Base-by-base conservation (phyloP, 2,888 invertebrate species). In the Dione vanillae region DNA sequence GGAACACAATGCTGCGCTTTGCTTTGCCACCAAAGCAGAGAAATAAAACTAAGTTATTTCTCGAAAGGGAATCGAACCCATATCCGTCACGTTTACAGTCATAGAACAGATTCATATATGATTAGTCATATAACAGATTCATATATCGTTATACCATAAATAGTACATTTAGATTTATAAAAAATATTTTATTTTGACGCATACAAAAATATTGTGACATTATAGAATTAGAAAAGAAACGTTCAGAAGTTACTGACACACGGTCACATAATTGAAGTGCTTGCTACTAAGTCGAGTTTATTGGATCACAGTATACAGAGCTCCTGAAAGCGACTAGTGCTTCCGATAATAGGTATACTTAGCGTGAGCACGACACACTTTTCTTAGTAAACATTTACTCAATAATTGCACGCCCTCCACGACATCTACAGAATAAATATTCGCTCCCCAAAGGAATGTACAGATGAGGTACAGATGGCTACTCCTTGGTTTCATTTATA, bases 351-450 rank as follows among this genome's bases (percentile, higher is more conserved):
- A 82, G 84, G 82, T 83, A 83, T 83, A 84, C 85, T 91, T 89
- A 87, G 81, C 85, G 85, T 83, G 83, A 84, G 81, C 65, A 65
- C 59, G 82, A 86, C 83, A 86, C 85, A 88, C 90, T 91, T 83
- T 84, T 80, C 82, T 85, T 76, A 77, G 89, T 86, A 91, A 91
- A 91, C 88, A 90, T 91, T 92, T 91, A 85, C 86, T 90, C 91
- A 90, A 91, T 91, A 90, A 92, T 91, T 91, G 90, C 86, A 85
- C 88, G 86, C 89, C 86, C 83, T 87, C 85, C 84, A 88, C 86
- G 85, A 90, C 89, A 87, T 84, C 84, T 76, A 81, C 84, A 82
- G 89, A 90, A 90, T 90, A 90, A 89, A 89, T 90, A 89, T 87
- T 85, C 84, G 78, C 79, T 82, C 80, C 80, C 85, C 83, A 79